Conservation (phyloP, 2,797 vertebrate genomes). For the Notamacropus eugenii region DNA sequence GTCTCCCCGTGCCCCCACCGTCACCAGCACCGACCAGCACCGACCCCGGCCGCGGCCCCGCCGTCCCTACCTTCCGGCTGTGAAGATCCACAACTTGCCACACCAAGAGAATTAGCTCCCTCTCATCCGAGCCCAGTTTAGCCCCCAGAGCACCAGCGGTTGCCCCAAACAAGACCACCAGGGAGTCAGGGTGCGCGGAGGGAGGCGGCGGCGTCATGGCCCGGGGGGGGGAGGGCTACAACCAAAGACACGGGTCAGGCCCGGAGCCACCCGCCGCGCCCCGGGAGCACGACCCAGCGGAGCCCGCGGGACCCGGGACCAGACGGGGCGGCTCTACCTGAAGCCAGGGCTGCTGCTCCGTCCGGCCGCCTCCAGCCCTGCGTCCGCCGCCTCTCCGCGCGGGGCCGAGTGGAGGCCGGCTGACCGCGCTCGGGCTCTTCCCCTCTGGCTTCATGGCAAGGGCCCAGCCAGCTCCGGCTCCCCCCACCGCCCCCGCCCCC, state of each 20-base stretch:
- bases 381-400: constrained; percentile 83
- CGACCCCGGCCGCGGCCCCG: not conserved
- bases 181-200: constrained; percentile 91
- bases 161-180: constrained; percentile 99
- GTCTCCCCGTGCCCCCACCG: not conserved
- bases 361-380: not conserved
- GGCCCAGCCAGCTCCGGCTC: constrained; percentile 75
- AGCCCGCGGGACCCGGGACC: constrained; percentile 89
- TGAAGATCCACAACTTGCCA: constrained; percentile 99
- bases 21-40: not conserved
- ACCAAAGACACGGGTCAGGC: constrained; percentile 94
- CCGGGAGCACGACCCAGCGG: constrained; percentile 57
- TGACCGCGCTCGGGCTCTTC: constrained; percentile 89
- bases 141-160: constrained; percentile 98
- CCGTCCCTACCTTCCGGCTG: constrained; percentile 94
- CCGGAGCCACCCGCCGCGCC: constrained; percentile 62
- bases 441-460: constrained; percentile 93
- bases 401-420: constrained; percentile 90
- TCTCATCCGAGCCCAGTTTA: constrained; percentile 99
- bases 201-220: constrained; percentile 96
- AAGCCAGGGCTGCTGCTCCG: not conserved
- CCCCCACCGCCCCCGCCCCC: constrained; percentile 59
- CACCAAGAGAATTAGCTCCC: constrained; percentile 99
- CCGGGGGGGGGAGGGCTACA: constrained; percentile 94
- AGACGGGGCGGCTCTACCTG: constrained; percentile 69